Evolutionary conservation across 2,888 invertebrate genomes (phyloP).

Genomic region (Xanthorhoe spadicearia): DNA sequence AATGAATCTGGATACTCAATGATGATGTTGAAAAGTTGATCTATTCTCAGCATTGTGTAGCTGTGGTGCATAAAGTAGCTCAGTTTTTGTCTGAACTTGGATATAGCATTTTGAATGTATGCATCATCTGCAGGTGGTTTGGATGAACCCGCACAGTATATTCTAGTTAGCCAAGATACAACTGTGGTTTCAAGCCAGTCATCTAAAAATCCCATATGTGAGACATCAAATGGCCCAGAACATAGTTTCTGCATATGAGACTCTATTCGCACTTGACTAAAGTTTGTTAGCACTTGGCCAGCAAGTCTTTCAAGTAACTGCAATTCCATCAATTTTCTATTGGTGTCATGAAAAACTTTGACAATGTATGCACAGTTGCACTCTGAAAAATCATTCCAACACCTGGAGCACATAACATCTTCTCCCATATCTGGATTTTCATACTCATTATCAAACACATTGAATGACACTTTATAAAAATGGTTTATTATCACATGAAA

Average conservation of each 20-base stretch:
- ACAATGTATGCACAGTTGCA: conserved; percentile 87
- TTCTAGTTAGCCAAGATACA: conserved; percentile 93
- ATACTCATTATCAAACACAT: conserved; percentile 86
- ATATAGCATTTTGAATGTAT: conserved; percentile 83
- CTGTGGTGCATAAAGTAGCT: conserved; percentile 94
- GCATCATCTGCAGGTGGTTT: conserved; percentile 84
- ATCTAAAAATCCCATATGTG: conserved; percentile 91
- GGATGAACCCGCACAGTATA: conserved; percentile 89
- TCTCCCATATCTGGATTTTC: conserved; percentile 84
- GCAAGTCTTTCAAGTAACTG: conserved; percentile 92
- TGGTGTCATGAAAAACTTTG: conserved; percentile 90
- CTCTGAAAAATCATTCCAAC: conserved; percentile 86
- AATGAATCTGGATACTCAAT: conserved; percentile 99
- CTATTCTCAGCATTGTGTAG: conserved; percentile 94
- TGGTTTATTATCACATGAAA: conserved; percentile 88
- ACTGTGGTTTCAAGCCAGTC: conserved; percentile 95
- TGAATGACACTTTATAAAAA: conserved; percentile 92
- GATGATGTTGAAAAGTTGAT: conserved; percentile 97
- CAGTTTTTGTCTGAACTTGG: conserved; percentile 90
- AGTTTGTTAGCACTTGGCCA: conserved; percentile 92
- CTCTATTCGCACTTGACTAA: conserved; percentile 93
- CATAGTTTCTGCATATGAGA: conserved; percentile 93
- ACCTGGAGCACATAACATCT: conserved; percentile 88
- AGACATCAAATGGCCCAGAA: conserved; percentile 93
- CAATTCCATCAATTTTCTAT: conserved; percentile 90